Evolutionary conservation across 2,888 invertebrate genomes (phyloP).

Genomic region (Biston stratarius): DNA sequence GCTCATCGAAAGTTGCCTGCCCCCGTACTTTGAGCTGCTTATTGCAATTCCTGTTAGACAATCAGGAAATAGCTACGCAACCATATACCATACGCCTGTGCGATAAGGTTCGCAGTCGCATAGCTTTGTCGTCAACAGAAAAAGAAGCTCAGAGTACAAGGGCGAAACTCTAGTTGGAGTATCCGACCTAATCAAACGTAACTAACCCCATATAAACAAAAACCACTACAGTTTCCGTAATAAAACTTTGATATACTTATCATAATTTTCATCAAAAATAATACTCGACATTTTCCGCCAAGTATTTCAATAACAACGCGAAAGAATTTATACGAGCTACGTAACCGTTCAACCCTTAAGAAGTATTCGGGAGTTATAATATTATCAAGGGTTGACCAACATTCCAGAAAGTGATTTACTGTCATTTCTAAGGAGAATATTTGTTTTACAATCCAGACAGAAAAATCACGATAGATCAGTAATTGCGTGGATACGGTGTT

Average conservation of each 20-base stretch:
- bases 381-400: conserved; percentile 37
- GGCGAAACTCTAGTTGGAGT: no score
- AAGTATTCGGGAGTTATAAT: conserved; percentile 28
- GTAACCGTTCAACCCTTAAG: conserved; percentile 27
- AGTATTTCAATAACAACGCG: conserved; percentile 34
- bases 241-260: background rate
- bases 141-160: no score
- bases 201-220: no score
- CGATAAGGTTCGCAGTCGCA: no score
- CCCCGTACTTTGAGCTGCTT: no score
- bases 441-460: background rate
- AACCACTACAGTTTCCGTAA: no score
- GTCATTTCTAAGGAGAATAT: conserved; percentile 15
- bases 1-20: no score
- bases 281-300: conserved; percentile 16
- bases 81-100: no score
- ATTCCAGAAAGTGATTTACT: conserved; percentile 35
- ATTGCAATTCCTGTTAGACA: no score
- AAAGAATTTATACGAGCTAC: conserved; percentile 37
- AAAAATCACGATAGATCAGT: background rate
- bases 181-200: no score
- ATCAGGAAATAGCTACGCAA: no score
- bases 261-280: conserved; percentile 19
- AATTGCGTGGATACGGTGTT: background rate
- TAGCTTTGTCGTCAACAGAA: no score